Base-by-base conservation (phyloP, 2,888 invertebrate genomes). In the Dolichomitus sp. region DNA sequence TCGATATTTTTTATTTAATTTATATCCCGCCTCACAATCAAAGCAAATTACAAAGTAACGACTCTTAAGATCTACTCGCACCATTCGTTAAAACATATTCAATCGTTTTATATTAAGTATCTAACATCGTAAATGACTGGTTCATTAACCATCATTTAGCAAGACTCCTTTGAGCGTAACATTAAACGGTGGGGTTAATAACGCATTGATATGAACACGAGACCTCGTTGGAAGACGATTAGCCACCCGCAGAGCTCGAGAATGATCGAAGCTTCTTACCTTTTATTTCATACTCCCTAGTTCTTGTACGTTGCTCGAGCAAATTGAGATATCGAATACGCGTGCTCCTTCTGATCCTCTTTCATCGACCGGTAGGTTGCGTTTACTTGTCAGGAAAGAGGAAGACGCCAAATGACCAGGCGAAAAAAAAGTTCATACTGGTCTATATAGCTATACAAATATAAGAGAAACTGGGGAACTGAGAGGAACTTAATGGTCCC, bases 321-420 rank as follows among this genome's bases (percentile, higher is more conserved):
- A 81, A 84, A 84, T 84, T 84, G 74, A 82, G 80, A 80, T 74
- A 84, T 77, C 76, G 48, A 40, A 37, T 23, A 17, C 57, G 12
- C 48, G 42, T 40, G 68, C 50, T 37, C 12, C 54, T 37, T 63
- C 17, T 54, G n/a, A n/a, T n/a, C n/a, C 37, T 65, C 40, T 11
- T 50, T 65, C 52, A 3, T 37, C 4, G 70, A 37, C 23, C 27
- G 50, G 17, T 40, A 23, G 12, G 33, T 72, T 17, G 48, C 50
- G 52, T 45, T 45, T 70, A 42, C 37, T 14, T 40, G 19, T 4
- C 30, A 68, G 12, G 40, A 57, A 66, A 54, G 33, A 50, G 63
- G 27, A 70, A 59, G 52, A 54, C 17, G 40, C 27, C 52, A 42
- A 42, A 63, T 54, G 23, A n/a, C 33, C 12, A 50, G 14, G 54